Base-by-base conservation (phyloP, 35 echinoderm and acorn worm species). In the Heliocidaris tuberculata region DNA sequence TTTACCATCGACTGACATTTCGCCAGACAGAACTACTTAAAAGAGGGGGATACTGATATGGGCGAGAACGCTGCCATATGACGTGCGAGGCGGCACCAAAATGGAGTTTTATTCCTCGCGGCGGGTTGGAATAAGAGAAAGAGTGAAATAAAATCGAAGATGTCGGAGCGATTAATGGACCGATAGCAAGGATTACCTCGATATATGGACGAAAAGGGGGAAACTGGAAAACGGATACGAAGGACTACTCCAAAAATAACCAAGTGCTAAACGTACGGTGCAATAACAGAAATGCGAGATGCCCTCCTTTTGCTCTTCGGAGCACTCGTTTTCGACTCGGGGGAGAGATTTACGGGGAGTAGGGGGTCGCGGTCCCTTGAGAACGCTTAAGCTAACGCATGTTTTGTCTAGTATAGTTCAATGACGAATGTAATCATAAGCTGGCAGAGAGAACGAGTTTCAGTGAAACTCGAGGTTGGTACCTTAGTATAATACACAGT, bases 91-190 rank as follows among this genome's bases (percentile, higher is more conserved):
- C 19, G 65, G 3, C 7, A 27, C 27, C 27, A 78, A 78, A 78
- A 78, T 78, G 65, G 65, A 78, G 17, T 27, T 21, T 78, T 78
- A 78, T 78, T 21, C 65, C 65, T 78, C 27, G 65, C 27, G 65
- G 65, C 65, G 27, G 65, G 65, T n/a, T 78, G 65, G 27, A 21
- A 78, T 78, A n/a, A 19, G 65, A 78, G 27, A 21, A 7, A 21
- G 65, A 78, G 65, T n/a, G 65, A 78, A 78, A 78, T 78, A n/a
- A 27, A 78, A 27, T 78, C 65, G 65, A 78, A 78, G 65, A 78
- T 78, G 65, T n/a, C 21, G 27, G n/a, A 7, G 65, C 65, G 65
- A 78, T 78, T 78, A 78, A 78, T 78, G 65, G 65, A 78, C 65
- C 27, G 65, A 78, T 78, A 78, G 17, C 17, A 7, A 78, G 21